Percentiles rank a stretch among this genome's conserved stretches.
These are phyloP conservation scores for Andrena praecox DNA, from an alignment of 2,888 invertebrate genomes.

Conservation along the genomic window DNA sequence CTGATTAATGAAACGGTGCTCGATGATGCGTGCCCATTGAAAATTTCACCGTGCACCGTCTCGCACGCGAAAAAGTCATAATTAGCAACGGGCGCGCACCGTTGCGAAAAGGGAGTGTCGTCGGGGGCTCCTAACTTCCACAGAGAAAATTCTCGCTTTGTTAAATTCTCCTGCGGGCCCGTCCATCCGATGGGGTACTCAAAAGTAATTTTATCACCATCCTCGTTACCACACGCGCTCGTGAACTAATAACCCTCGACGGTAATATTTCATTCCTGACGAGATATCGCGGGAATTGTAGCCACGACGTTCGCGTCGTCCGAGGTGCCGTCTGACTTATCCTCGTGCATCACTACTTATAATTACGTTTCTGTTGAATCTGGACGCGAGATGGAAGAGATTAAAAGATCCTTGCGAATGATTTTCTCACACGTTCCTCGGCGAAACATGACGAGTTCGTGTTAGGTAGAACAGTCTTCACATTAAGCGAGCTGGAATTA, in stretches of 20 bases:
- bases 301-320: not conserved
- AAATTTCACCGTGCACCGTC: slow-evolving; percentile 35
- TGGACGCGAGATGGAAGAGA: too few species aligned
- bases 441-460: not conserved
- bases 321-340: slow-evolving; percentile 8
- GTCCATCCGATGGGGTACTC: slow-evolving; percentile 41
- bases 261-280: slow-evolving; percentile 53
- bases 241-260: slow-evolving; percentile 20
- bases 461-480: not conserved
- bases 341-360: not conserved
- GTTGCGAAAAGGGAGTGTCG: slow-evolving; percentile 34
- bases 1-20: slow-evolving; percentile 49
- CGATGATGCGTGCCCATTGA: slow-evolving; percentile 31
- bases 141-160: slow-evolving; percentile 56
- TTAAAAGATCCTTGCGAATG: too few species aligned
- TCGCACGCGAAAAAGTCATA: slow-evolving; percentile 45
- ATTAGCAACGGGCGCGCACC: slow-evolving; percentile 34
- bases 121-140: slow-evolving; percentile 42
- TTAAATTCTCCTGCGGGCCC: slow-evolving; percentile 49
- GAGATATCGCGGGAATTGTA: slow-evolving; percentile 38
- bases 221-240: slow-evolving; percentile 38
- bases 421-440: too few species aligned
- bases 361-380: not conserved
- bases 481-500: not conserved
- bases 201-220: slow-evolving; percentile 57